These are phyloP conservation scores for Cotesia glomerata DNA, from an alignment of 1,140 invertebrate genomes.

Conservation along the genomic window DNA sequence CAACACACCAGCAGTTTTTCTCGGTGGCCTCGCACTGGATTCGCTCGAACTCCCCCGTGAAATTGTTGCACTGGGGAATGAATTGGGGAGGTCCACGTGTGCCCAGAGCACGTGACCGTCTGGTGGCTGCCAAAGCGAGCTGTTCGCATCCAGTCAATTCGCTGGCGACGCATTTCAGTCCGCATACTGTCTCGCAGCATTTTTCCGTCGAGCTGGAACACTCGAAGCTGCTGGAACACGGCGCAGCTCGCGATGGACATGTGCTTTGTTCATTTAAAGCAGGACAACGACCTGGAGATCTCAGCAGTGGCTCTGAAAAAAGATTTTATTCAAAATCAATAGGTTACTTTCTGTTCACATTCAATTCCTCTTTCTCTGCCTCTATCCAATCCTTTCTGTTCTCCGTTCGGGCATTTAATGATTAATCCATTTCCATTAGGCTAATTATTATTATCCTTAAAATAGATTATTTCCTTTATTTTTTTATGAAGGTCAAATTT, in stretches of 20 bases:
- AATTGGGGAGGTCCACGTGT: constrained; percentile 62
- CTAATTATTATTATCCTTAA: too few species aligned
- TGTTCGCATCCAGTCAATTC: constrained; percentile 73
- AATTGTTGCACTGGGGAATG: constrained; percentile 71
- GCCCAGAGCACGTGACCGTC: constrained; percentile 69
- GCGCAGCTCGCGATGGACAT: constrained; percentile 51
- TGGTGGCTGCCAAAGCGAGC: constrained; percentile 67
- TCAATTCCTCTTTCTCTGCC: too few species aligned
- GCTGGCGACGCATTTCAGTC: constrained; percentile 48
- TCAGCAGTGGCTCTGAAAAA: constrained; percentile 51
- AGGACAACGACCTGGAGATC: constrained; percentile 53
- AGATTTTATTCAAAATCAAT: neutral
- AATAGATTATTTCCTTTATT: too few species aligned
- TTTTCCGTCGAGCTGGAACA: constrained; percentile 50
- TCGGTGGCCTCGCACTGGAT: constrained; percentile 76
- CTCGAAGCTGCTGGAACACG: constrained; percentile 52
- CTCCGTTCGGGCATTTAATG: too few species aligned
- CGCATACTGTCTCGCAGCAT: constrained; percentile 59
- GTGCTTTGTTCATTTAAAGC: constrained; percentile 53
- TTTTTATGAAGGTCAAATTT: too few species aligned
- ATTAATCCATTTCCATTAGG: too few species aligned
- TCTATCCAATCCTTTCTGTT: too few species aligned
- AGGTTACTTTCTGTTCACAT: too few species aligned
- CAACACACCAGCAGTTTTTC: constrained; percentile 81
- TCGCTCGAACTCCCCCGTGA: constrained; percentile 75